phyloP scores from a whole-genome alignment of 2,113 vertebrate genomes.

The Pluvianellus socialis region DNA sequence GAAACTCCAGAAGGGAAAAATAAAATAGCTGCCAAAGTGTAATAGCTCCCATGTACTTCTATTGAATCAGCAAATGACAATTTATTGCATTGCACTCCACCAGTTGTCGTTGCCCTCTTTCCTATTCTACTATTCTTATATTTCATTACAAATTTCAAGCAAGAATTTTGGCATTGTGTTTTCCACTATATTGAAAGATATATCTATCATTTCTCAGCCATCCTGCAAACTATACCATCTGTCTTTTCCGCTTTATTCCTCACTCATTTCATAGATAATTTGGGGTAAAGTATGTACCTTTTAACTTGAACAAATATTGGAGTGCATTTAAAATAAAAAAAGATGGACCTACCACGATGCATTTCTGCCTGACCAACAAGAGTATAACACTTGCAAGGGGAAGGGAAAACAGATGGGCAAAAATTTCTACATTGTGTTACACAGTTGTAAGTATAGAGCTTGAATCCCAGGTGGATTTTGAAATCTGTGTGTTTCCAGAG shows the following conservation, averaged over 20 bases:
- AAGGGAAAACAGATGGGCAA: not conserved
- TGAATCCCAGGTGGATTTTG: not conserved
- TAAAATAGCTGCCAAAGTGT: constrained; percentile 75
- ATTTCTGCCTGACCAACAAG: not conserved
- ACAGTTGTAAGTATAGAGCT: not conserved
- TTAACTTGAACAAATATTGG: not conserved
- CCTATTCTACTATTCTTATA: constrained; percentile 10
- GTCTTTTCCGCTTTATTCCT: not conserved
- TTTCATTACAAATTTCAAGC: constrained; percentile 34
- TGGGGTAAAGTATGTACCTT: not conserved
- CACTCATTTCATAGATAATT: not conserved
- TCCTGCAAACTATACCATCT: constrained; percentile 41
- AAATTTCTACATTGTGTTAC: not conserved
- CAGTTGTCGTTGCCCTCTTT: constrained; percentile 28
- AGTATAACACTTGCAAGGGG: not conserved
- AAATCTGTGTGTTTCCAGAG: not conserved
- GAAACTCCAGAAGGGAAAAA: constrained; percentile 76
- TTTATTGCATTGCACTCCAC: constrained; percentile 49
- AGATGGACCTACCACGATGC: not conserved
- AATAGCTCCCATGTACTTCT: constrained; percentile 73
- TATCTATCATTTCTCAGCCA: constrained; percentile 49
- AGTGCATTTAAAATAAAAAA: not conserved
- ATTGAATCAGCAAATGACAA: constrained; percentile 61
- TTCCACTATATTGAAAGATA: constrained; percentile 46
- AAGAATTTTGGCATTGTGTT: constrained; percentile 55